Evolutionary conservation across 2,113 vertebrate genomes (phyloP), one percentile per base, ranked within the genome.

Genomic region (Cebidichthys violaceus): DNA sequence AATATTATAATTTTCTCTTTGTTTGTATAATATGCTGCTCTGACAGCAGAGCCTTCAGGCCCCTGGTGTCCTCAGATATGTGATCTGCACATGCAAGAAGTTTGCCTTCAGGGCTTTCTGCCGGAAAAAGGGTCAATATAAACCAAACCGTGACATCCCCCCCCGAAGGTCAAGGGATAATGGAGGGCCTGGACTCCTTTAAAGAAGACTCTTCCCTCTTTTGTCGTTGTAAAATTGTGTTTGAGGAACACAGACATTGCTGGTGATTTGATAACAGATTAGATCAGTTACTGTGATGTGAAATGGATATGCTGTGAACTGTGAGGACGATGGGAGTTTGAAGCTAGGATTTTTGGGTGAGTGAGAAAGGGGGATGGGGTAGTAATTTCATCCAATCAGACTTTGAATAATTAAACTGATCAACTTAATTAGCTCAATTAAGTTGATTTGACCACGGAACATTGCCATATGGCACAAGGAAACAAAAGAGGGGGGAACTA

Each of bases 391-490:
- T 80, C 92, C 94, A 93, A 94, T 94, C 94, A 89, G 91, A 94
- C 91, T 94, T 92, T 93, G 91, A 94, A 94, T 94, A 94, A 94
- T 94, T 92, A 93, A 94, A 93, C 85, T 93, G 94, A 95, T 94
- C 92, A 93, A 91, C 92, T 94, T 94, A 94, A 95, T 95, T 94
- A 93, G 92, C 91, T 92, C 92, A 94, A 94, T 94, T 92, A 94
- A 90, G 92, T 90, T 94, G 94, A 94, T 94, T 94, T 94, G 93
- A 94, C 93, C 92, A 90, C 88, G 79, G 92, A 92, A 93, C 92
- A 91, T 79, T 90, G 94, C 94, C 94, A 95, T 95, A 95, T 95
- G 94, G 95, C 89, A 87, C 92, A 92, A 94, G 94, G 93, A 95
- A 95, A 95, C 94, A 94, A 94, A 95, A 94, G 91, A 91, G 92